A percentile compares a stretch with the other conserved stretches of the same genome.
These are phyloP conservation scores for Rhabdophis nuchalis DNA, from an alignment of 2,797 vertebrate genomes.

Conservation along the genomic window DNA sequence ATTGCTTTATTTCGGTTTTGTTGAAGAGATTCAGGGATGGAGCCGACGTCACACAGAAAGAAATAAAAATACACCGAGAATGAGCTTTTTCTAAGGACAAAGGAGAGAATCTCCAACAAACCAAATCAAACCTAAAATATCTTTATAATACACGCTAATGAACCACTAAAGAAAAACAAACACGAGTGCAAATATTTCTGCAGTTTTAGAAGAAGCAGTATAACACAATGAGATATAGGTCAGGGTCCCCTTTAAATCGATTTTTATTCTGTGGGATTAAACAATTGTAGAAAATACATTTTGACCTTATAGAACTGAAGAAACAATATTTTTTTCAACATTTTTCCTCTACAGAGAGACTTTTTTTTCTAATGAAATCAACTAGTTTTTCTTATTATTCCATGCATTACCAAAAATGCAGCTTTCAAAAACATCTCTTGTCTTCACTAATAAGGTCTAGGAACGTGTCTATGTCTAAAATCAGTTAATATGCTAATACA, in stretches of 20 bases:
- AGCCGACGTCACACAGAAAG: neutral
- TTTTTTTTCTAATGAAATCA: conserved; percentile 52
- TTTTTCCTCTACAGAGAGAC: neutral
- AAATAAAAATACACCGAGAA: conserved; percentile 1
- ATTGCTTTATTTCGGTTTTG: conserved; percentile 26
- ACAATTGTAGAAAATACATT: conserved; percentile 63
- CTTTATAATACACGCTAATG: conserved; percentile 25
- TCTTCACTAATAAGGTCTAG: neutral
- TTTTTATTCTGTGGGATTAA: conserved; percentile 66
- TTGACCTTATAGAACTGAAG: conserved; percentile 47
- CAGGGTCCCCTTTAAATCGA: conserved; percentile 43
- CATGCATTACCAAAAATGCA: neutral
- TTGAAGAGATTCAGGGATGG: conserved; percentile 14
- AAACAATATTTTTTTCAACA: conserved; percentile 22
- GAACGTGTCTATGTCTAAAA: neutral
- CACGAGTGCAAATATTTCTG: neutral
- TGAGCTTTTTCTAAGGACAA: neutral
- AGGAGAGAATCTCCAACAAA: neutral
- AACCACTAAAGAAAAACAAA: conserved; percentile 23
- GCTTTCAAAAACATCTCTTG: conserved; percentile 38
- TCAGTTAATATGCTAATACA: neutral
- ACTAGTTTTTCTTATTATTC: conserved; percentile 35
- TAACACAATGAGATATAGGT: conserved; percentile 38
- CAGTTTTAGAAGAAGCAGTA: neutral
- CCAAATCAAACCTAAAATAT: conserved; percentile 36